Percentiles rank a stretch among this genome's conserved stretches.
Conservation (phyloP, 2,888 invertebrate species). For the Pseudeuparius sepicola region DNA sequence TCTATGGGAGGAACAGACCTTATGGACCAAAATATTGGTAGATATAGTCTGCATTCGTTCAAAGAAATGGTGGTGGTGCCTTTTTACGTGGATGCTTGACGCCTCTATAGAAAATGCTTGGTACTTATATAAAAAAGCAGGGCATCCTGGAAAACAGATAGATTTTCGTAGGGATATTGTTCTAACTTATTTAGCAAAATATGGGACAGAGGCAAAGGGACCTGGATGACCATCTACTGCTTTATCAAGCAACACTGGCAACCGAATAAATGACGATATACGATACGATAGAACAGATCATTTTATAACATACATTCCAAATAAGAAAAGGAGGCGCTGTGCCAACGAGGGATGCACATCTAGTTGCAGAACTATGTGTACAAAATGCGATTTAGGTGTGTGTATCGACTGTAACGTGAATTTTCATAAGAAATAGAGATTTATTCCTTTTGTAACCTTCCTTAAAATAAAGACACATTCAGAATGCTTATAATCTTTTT, state of each 20-base stretch:
- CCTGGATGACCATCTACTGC: conserved; percentile 5
- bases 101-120: conserved; percentile 13
- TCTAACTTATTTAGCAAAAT: conserved; percentile 6
- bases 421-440: conserved; percentile 1
- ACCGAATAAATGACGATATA: conserved; percentile 14
- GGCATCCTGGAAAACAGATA: conserved; percentile 5
- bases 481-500: too few relatives aligned
- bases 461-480: too few relatives aligned
- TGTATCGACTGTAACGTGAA: neutral
- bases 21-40: conserved; percentile 11
- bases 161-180: conserved; percentile 8
- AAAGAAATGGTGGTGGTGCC: conserved; percentile 8
- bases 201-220: conserved; percentile 1
- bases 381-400: conserved; percentile 1
- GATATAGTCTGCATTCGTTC: conserved; percentile 6
- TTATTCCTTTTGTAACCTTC: too few relatives aligned
- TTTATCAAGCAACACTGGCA: conserved; percentile 4
- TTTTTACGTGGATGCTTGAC: conserved; percentile 13
- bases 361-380: neutral
- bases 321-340: neutral
- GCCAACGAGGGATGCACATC: neutral
- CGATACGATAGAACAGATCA: conserved; percentile 17
- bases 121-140: conserved; percentile 13
- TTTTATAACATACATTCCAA: conserved; percentile 7
- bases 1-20: conserved; percentile 14